Evolutionary conservation across 2,113 vertebrate species (phyloP), one percentile per base, ranked within the genome.

Genomic region (Tapirus terrestris): DNA sequence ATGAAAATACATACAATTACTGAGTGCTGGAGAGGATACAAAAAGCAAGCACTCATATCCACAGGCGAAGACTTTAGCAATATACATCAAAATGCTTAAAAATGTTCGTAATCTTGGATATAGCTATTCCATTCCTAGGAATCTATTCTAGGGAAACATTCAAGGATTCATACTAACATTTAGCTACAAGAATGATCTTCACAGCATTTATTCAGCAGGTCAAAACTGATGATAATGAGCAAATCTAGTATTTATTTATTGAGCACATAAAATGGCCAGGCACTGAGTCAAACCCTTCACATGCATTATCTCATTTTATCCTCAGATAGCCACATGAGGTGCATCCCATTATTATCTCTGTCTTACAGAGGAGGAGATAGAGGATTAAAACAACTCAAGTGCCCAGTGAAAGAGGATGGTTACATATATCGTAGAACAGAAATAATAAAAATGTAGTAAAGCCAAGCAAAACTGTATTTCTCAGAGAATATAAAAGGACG

Each of bases 171-270:
- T 36, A 53, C 25, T 67, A 45, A 83, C 27, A 63, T 91, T 93
- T 96, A 51, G 23, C 61, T 68, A 63, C 1, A 33, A 76, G 36
- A 60, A 84, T 96, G 36, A 80, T 91, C 51, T 80, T 93, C 61
- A 72, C 23, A 61, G 82, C 36, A 82, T 81, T 94, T 95, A 70
- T 68, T 45, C 93, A 95, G n/a, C 8, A 56, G 75, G 83, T 93
- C 93, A 91, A 76, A 96, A 89, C 67, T 68, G 91, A 86, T 86
- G 84, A 51, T 91, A 81, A 85, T 82, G 88, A 82, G 80, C 16
- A 94, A 82, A 79, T 83, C 77, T 93, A 83, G 75, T 93, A 91
- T 79, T 94, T 88, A 96, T 95, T 97, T 93, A 97, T 70, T 56
- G 85, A 95, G 58, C 86, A 56, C 76, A 87, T 93, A 91, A 95